A percentile compares a stretch with the other conserved stretches of the same genome.
Conservation (phyloP, 2,113 vertebrate species). For the Lampris incognitus region DNA sequence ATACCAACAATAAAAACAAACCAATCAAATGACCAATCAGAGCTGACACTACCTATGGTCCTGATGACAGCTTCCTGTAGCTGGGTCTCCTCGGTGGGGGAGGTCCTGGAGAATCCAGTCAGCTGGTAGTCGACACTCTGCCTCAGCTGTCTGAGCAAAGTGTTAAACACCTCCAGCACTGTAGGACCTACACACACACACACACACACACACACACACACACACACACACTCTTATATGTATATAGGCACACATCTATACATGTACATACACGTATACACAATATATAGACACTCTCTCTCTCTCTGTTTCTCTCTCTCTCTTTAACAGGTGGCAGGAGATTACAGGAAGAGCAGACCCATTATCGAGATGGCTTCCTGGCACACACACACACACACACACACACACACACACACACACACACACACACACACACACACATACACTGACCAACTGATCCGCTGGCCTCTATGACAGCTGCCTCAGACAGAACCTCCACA, state of each 20-base stretch:
- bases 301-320: too few species aligned
- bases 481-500: conserved; percentile 90
- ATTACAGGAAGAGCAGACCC: too few species aligned
- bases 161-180: conserved; percentile 93
- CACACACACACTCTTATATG: too few species aligned
- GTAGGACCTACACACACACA: conserved; percentile 83
- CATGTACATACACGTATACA: too few species aligned
- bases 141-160: conserved; percentile 88
- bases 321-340: too few species aligned
- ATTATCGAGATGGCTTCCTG: too few species aligned
- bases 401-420: neutral
- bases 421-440: neutral
- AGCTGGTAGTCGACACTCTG: conserved; percentile 93
- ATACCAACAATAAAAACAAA: neutral
- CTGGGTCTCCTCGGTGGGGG: conserved; percentile 85
- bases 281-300: too few species aligned
- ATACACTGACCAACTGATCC: conserved; percentile 89
- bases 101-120: conserved; percentile 84
- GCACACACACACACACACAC: conserved; percentile 11
- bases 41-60: conserved; percentile 85
- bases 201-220: neutral
- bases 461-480: conserved; percentile 87
- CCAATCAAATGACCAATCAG: neutral
- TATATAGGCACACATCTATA: too few species aligned
- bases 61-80: conserved; percentile 92